Conservation (phyloP, 1,140 invertebrate species). For the Phthorimaea operculella region DNA sequence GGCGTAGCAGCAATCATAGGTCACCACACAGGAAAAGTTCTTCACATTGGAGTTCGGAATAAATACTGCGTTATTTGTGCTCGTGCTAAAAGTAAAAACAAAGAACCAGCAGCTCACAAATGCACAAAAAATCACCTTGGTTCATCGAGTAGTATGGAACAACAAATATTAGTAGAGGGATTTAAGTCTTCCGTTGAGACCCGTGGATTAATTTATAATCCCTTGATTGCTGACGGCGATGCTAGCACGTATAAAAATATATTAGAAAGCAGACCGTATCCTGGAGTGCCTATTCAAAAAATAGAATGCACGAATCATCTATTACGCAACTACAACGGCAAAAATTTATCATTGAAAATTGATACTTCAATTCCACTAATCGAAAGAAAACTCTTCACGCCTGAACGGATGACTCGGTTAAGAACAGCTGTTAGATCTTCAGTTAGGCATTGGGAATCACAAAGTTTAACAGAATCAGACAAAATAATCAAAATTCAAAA, state of each 20-base stretch:
- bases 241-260: slow-evolving; percentile 28
- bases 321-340: slow-evolving; percentile 24
- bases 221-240: slow-evolving; percentile 42
- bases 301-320: slow-evolving; percentile 37
- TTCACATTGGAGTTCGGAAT: slow-evolving; percentile 25
- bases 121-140: slow-evolving; percentile 28
- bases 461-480: not conserved
- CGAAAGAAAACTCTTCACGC: not conserved
- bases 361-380: slow-evolving; percentile 6
- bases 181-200: slow-evolving; percentile 29
- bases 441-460: slow-evolving; percentile 12
- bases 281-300: slow-evolving; percentile 17
- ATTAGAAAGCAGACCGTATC: slow-evolving; percentile 11
- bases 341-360: slow-evolving; percentile 8
- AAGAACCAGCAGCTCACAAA: slow-evolving; percentile 12
- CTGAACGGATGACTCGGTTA: slow-evolving; percentile 12
- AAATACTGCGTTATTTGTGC: slow-evolving; percentile 28
- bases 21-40: slow-evolving; percentile 21
- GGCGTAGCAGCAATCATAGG: slow-evolving; percentile 30
- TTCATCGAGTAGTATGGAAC: slow-evolving; percentile 51
- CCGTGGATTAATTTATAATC: slow-evolving; percentile 32
- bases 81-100: slow-evolving; percentile 14
- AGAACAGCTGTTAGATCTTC: slow-evolving; percentile 16
- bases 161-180: slow-evolving; percentile 47
- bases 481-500: slow-evolving; percentile 5